Conservation (phyloP, 2,113 vertebrate species). For the Alexandromys fortis region DNA sequence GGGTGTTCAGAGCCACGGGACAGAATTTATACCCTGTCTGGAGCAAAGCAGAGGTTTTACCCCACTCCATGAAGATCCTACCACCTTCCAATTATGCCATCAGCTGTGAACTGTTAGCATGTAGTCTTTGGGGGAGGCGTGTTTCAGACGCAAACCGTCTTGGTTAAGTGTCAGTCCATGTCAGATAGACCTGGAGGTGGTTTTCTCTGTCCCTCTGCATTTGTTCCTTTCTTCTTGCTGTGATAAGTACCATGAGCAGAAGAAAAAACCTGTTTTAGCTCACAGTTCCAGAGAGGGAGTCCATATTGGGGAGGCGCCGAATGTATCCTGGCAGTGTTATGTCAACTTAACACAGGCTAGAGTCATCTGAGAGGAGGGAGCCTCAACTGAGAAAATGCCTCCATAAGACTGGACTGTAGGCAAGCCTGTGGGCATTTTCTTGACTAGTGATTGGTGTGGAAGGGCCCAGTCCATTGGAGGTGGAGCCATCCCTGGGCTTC, state of each 20-base stretch:
- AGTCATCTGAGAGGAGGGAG: background rate
- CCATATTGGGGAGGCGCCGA: background rate
- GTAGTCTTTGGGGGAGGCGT: background rate
- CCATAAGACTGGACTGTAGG: background rate
- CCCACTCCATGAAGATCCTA: background rate
- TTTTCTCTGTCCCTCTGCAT: background rate
- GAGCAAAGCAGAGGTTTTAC: background rate
- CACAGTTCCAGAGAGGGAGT: background rate
- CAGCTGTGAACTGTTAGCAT: background rate
- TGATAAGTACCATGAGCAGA: background rate
- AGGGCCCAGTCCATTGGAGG: no score
- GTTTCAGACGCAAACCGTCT: background rate
- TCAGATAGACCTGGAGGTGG: background rate
- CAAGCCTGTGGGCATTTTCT: background rate
- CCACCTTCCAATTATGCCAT: background rate
- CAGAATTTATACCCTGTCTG: background rate
- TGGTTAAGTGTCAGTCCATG: no score
- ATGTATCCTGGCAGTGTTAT: background rate
- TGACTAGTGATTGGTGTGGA: background rate
- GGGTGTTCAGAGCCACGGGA: background rate
- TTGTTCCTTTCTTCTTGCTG: background rate
- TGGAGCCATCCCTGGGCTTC: no score
- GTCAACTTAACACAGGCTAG: background rate
- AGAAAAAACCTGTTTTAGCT: background rate
- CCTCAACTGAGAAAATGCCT: background rate